These are phyloP conservation scores for Ophion costatus DNA, from an alignment of 2,888 invertebrate species.

Conservation along the genomic window DNA sequence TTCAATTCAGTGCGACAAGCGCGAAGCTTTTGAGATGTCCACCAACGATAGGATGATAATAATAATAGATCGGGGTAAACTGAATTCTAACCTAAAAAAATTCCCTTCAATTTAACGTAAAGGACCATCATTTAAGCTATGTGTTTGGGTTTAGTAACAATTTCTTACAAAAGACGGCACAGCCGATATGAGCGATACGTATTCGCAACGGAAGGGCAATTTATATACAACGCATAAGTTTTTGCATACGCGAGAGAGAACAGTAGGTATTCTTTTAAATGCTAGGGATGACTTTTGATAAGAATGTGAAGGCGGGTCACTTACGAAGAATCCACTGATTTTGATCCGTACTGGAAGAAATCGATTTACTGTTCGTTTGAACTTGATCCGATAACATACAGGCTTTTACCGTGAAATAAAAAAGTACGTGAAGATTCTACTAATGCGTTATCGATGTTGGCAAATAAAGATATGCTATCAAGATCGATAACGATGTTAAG, in stretches of 20 bases:
- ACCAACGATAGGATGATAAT: too few relatives aligned
- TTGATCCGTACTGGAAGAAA: not conserved
- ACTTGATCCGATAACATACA: constrained; percentile 26
- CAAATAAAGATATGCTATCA: constrained; percentile 24
- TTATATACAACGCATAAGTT: not conserved
- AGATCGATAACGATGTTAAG: constrained; percentile 34
- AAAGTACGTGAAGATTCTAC: constrained; percentile 31
- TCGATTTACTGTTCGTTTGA: constrained; percentile 11
- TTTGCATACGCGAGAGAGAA: not conserved
- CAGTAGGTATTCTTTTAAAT: not conserved
- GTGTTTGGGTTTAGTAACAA: not conserved
- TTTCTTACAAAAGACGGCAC: not conserved
- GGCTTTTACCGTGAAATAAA: not conserved
- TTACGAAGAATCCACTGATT: not conserved
- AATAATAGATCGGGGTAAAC: too few relatives aligned
- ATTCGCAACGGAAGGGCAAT: not conserved
- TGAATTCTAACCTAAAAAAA: too few relatives aligned
- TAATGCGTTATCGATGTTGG: constrained; percentile 16
- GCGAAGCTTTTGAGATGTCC: too few relatives aligned
- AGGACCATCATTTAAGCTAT: not conserved
- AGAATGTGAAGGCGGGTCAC: not conserved
- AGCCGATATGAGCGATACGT: not conserved
- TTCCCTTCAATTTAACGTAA: not conserved
- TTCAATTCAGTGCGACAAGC: too few relatives aligned
- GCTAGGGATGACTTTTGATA: not conserved